Conservation (phyloP, 1,140 invertebrate genomes). For the Babylonia areolata region DNA sequence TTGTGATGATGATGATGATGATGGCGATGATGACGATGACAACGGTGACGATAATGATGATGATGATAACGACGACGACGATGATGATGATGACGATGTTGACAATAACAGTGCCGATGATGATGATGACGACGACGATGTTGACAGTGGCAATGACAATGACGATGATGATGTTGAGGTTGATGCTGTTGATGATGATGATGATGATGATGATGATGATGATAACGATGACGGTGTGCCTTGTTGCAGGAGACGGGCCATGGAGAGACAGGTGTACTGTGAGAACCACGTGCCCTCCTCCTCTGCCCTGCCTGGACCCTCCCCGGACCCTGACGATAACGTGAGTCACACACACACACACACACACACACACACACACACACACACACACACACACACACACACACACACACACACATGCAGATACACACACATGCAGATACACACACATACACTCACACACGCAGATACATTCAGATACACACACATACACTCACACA, state of each 20-base stretch:
- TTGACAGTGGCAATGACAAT: too few relatives aligned
- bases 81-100: too few relatives aligned
- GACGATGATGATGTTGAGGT: too few relatives aligned
- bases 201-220: too few relatives aligned
- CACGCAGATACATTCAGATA: neutral
- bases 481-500: neutral
- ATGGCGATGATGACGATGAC: too few relatives aligned
- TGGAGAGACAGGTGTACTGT: slow-evolving; percentile 57
- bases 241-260: slow-evolving; percentile 53
- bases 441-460: neutral
- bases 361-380: neutral
- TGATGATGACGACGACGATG: too few relatives aligned
- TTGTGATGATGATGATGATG: too few relatives aligned
- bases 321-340: neutral
- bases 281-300: slow-evolving; percentile 50
- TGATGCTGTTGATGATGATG: too few relatives aligned
- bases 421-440: neutral
- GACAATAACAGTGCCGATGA: too few relatives aligned
- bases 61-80: too few relatives aligned
- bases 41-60: too few relatives aligned
- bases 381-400: neutral
- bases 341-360: neutral
- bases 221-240: too few relatives aligned
- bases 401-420: neutral
- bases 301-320: slow-evolving; percentile 20